Base-by-base conservation (phyloP, 2,797 vertebrate species). In the Molossus molossus region DNA sequence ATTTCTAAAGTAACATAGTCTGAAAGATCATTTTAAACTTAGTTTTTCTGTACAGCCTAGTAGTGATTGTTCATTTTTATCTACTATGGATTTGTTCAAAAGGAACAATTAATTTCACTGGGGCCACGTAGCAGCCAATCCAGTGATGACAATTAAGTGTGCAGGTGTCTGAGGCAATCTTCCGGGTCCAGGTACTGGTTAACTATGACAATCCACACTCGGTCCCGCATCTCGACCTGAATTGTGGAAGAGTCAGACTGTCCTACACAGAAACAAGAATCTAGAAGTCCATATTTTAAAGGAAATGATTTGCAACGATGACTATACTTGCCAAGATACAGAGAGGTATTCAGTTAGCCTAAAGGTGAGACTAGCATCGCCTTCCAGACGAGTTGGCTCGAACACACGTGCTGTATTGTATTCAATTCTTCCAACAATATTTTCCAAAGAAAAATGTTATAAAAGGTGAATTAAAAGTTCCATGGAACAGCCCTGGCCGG, bases 181-280 rank as follows among this genome's bases (percentile, higher is more conserved):
- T 13, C 20, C 23, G 45, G 45, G 25, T 9, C 37, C 14, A 87
- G 65, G 27, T 33, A 29, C 88, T 45, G 69, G 67, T 57, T 80
- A 89, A 57, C 20, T 50, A 21, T 62, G 84, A 50, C 7, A 67
- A 75, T 79, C 14, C 48, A 80, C 14, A 89, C 27, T 60, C 45
- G 17, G 25, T 50, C 81, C 65, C 57, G 60, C 65, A 50, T 1
- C 2, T 70, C 70, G 72, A 21, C n/a, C 55, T 50, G 58, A 76
- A 75, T 58, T 14, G 8, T 3, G 73, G 27, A 81, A 65, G 58
- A 85, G 23, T 91, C 53, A 83, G 53, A 79, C 55, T 85, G 67
- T 87, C 55, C 40, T 53, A 48, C 81, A 73, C 23, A 92, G 64
- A 84, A 92, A 65, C 29, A 37, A 84, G 62, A 93, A 89, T 67